Base-by-base conservation (phyloP, 2,888 invertebrate genomes). In the Nomada lathburiana region DNA sequence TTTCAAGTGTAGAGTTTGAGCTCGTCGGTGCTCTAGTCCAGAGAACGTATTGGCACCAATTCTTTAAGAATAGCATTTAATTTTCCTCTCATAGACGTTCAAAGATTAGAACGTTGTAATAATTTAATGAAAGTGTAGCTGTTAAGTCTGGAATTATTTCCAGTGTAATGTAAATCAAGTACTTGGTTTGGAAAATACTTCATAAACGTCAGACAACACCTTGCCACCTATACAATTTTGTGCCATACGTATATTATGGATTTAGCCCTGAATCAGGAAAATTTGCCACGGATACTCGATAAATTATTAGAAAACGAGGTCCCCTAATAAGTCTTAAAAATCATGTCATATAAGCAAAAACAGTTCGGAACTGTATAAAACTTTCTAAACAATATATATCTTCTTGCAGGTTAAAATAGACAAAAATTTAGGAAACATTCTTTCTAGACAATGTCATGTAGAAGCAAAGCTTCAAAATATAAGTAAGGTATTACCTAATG, bases 391-490 rank as follows among this genome's bases (percentile, higher is more conserved):
- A 53, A 5, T 23, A 47, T 59, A 57, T 50, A 11, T 72, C 64
- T 55, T 10, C 70, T 82, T 55, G 16, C 23, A 98, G 98, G 94
- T 95, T 60, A 95, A 95, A 86, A 95, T 97, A 5, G 96, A 97
- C 91, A 95, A 95, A 84, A 96, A 97, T 76, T 94, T 98, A 50
- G 95, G 96, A 76, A 95, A 95, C 42, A 95, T 97, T 44, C 93
- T 98, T n/a, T 95, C 96, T 7, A 96, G 97, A 85, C 97, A 97
- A 88, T 96, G 96, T 82, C 95, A 96, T 42, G 94, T 98, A 44
- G 98, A 98, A 92, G 96, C 97, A 18, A 97, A 97, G 92, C 95
- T 98, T 88, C 96, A 96, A 80, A 95, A 96, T 1, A 95, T 98
- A n/a, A 96, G 97, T 72, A 97, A 97, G 93, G 96, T 97, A 18